Evolutionary conservation across 2,888 invertebrate genomes (phyloP).

Genomic region (Sinopyrophorus schimmeli): DNA sequence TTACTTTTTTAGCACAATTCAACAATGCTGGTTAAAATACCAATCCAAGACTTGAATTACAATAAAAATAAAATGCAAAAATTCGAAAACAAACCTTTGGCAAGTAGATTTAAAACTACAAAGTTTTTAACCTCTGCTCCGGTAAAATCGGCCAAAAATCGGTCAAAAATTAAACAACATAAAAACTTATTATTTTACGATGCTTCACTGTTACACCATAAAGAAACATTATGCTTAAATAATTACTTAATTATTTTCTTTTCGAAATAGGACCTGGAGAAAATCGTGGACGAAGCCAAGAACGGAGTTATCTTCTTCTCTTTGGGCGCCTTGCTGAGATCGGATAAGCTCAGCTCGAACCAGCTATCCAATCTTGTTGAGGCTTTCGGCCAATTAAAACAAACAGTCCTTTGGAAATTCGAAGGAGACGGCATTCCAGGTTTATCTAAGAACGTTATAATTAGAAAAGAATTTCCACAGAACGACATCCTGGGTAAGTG

Average conservation of each 20-base stretch:
- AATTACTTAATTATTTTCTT: background rate
- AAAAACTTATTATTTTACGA: too few relatives aligned
- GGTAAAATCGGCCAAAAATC: too few relatives aligned
- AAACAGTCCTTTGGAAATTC: slow-evolving; percentile 53
- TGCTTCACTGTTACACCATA: background rate
- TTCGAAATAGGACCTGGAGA: slow-evolving; percentile 46
- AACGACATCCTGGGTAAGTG: slow-evolving; percentile 49
- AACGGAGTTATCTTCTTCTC: slow-evolving; percentile 52
- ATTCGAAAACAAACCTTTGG: too few relatives aligned
- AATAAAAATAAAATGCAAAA: too few relatives aligned
- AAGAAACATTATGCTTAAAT: background rate
- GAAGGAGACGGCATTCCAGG: slow-evolving; percentile 42
- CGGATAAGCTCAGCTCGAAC: slow-evolving; percentile 41
- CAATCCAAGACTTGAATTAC: too few relatives aligned
- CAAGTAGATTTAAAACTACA: too few relatives aligned
- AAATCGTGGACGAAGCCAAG: slow-evolving; percentile 45
- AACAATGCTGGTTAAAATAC: too few relatives aligned
- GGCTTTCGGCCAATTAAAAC: slow-evolving; percentile 48
- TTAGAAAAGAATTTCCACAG: slow-evolving; percentile 50
- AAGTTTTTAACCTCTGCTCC: too few relatives aligned
- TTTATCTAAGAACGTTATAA: slow-evolving; percentile 47
- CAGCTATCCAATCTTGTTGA: slow-evolving; percentile 41
- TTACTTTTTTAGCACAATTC: too few relatives aligned
- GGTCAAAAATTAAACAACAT: too few relatives aligned
- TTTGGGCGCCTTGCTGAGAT: slow-evolving; percentile 49